Base-by-base conservation (phyloP, 2,888 invertebrate species). In the Napeogenes inachia region DNA sequence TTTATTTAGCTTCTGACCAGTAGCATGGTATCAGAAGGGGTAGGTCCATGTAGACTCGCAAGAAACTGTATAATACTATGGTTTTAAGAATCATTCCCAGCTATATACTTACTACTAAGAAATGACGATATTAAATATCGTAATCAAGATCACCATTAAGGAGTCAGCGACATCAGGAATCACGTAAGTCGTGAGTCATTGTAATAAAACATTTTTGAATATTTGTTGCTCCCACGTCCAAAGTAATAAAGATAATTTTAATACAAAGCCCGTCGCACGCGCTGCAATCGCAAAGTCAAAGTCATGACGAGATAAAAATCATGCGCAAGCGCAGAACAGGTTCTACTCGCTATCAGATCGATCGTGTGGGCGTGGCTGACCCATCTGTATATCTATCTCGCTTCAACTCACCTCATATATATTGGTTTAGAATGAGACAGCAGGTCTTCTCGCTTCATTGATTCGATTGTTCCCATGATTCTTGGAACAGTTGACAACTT, bases 241-340 rank as follows among this genome's bases (percentile, higher is more conserved):
- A 67, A 67, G 82, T 74, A 81, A 84, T 85, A 87, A 87, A 87
- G 85, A 87, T 87, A 83, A 86, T 83, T 84, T 83, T 82, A 83
- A 84, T 85, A 83, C 80, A 78, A 80, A 81, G 75, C 78, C 75
- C 71, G 70, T 74, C 75, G 79, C 82, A 82, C 78, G 80, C 75
- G 76, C 74, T 71, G 73, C 71, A 68, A 73, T 71, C 78, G 79
- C 79, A 73, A 79, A 81, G 75, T 73, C 71, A 75, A 75, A 70
- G 65, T 70, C 71, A 71, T 65, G 71, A 68, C 63, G 64, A 65
- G 71, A 71, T 71, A 71, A 70, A 70, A 71, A 71, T 71, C 71
- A 64, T 70, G 68, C 83, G 80, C 81, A 71, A 71, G 80, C 81
- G 80, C 78, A 75, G 69, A 81, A 85, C 84, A 71, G 74, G 86